These are phyloP conservation scores for Drosophila sechellia DNA, from an alignment of 1,140 invertebrate genomes.

Conservation along the genomic window DNA sequence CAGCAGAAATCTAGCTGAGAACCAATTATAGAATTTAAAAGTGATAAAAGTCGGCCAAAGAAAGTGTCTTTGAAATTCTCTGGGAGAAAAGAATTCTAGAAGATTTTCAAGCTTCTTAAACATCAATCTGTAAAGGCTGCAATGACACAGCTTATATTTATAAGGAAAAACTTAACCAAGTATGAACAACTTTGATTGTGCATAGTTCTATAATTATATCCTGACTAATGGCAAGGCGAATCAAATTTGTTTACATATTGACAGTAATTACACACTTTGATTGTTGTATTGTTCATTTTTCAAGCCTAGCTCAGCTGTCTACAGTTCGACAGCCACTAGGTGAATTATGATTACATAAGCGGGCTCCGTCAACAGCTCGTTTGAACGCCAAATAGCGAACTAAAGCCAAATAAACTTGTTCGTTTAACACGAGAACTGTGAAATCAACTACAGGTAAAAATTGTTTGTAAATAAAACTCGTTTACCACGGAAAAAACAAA, in stretches of 20 bases:
- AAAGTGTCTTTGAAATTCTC: conserved; percentile 11
- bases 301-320: neutral
- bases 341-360: conserved; percentile 62
- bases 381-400: conserved; percentile 20
- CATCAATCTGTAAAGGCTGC: neutral
- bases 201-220: conserved; percentile 21
- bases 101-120: neutral
- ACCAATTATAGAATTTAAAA: conserved; percentile 23
- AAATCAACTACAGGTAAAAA: conserved; percentile 62
- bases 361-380: conserved; percentile 32
- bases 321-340: conserved; percentile 12
- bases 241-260: neutral
- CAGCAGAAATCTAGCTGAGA: conserved; percentile 20
- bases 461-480: conserved; percentile 80
- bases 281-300: conserved; percentile 5
- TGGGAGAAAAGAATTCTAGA: neutral
- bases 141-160: conserved; percentile 37
- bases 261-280: neutral
- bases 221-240: conserved; percentile 11
- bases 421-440: conserved; percentile 76
- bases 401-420: conserved; percentile 69
- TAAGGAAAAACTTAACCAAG: conserved; percentile 1
- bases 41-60: conserved; percentile 38
- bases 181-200: neutral
- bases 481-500: conserved; percentile 46